Evolutionary conservation across 2,888 invertebrate species (phyloP).

Genomic region (Schrankia costaestrigalis): DNA sequence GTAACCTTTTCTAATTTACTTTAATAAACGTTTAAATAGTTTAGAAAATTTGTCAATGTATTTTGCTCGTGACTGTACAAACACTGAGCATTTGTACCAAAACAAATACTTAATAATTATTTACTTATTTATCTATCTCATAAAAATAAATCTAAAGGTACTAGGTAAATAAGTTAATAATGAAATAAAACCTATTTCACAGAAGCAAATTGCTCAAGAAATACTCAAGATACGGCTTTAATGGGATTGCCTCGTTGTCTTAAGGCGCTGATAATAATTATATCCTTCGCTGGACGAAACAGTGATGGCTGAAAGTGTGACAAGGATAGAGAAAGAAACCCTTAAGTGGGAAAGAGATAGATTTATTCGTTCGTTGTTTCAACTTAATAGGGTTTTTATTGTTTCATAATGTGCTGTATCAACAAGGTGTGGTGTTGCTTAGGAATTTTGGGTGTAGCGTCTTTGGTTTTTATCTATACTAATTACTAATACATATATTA

Average conservation of each 20-base stretch:
- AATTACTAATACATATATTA: too few relatives aligned
- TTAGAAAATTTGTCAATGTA: too few relatives aligned
- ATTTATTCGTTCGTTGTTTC: slow-evolving; percentile 42
- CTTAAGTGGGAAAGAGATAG: slow-evolving; percentile 20
- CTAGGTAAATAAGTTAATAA: too few relatives aligned
- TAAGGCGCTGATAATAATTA: slow-evolving; percentile 54
- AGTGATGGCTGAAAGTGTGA: slow-evolving; percentile 14
- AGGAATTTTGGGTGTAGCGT: slow-evolving; percentile 5
- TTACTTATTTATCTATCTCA: too few relatives aligned
- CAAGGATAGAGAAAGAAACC: background rate
- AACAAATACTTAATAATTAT: background rate
- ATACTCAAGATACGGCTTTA: slow-evolving; percentile 40
- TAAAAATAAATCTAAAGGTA: slow-evolving; percentile 8
- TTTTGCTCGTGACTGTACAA: slow-evolving; percentile 1
- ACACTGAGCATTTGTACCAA: background rate
- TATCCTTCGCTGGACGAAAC: slow-evolving; percentile 33
- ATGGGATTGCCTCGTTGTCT: slow-evolving; percentile 44
- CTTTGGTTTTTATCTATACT: background rate
- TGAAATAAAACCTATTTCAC: slow-evolving; percentile 26
- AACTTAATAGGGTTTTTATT: slow-evolving; percentile 56
- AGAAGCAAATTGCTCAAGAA: slow-evolving; percentile 31
- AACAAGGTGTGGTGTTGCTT: slow-evolving; percentile 15
- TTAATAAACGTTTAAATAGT: too few relatives aligned
- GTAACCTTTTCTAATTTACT: too few relatives aligned
- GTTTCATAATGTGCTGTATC: slow-evolving; percentile 45